A percentile compares a stretch with the other conserved stretches of the same genome.
Conservation (phyloP, 2,797 vertebrate genomes). For the Phylloscopus collybita region DNA sequence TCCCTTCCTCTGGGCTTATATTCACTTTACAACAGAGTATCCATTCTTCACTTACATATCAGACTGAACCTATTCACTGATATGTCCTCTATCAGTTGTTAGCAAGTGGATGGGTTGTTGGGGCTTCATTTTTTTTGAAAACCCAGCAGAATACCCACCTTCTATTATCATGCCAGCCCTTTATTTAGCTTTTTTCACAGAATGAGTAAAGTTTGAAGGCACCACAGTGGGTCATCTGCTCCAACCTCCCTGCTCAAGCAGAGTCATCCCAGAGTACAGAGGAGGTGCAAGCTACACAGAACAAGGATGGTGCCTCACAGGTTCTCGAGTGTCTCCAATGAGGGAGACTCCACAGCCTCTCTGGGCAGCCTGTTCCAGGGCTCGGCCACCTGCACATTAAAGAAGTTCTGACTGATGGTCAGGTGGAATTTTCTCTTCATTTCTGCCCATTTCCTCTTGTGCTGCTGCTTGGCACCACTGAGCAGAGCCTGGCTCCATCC, state of each 20-base stretch:
- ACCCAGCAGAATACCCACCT: not conserved
- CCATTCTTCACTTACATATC: not conserved
- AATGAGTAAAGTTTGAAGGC: not conserved
- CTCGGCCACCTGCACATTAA: too few species aligned
- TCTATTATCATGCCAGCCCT: not conserved
- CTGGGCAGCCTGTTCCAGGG: too few species aligned
- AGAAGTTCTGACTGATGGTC: not conserved
- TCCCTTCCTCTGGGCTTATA: not conserved
- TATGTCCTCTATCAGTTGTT: not conserved
- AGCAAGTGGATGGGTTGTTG: not conserved
- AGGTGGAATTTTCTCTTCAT: not conserved
- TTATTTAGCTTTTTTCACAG: not conserved
- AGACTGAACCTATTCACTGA: not conserved
- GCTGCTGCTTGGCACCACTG: rapidly evolving
- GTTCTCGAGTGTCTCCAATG: not conserved
- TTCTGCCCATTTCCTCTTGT: not conserved
- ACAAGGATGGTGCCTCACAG: not conserved
- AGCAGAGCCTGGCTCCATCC: not conserved
- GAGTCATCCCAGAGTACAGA: not conserved
- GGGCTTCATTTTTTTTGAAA: not conserved
- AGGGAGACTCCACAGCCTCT: not conserved
- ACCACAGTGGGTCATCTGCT: too few species aligned
- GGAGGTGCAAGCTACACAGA: too few species aligned
- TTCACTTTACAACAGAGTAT: not conserved
- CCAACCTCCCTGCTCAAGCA: not conserved